These are phyloP conservation scores for Actinernus sp. DNA, from an alignment of 92 coral and sea anemone species.

Conservation along the genomic window DNA sequence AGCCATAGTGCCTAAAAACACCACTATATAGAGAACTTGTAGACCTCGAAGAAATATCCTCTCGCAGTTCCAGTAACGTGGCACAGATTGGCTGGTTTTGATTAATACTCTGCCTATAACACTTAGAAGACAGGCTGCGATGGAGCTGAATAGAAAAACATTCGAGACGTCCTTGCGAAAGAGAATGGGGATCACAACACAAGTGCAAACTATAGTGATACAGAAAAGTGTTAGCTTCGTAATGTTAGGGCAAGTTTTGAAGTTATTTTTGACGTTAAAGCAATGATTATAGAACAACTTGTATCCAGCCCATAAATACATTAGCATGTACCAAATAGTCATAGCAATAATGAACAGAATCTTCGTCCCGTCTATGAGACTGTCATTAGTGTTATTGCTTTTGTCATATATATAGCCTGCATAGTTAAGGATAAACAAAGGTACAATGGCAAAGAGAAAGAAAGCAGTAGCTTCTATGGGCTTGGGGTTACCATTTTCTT, in stretches of 20 bases:
- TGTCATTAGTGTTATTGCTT: neutral
- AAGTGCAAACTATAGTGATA: slow-evolving; percentile 11
- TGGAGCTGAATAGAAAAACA: slow-evolving; percentile 75
- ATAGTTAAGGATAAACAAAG: slow-evolving; percentile 83
- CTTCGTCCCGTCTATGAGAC: slow-evolving; percentile 12
- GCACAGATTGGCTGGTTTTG: slow-evolving; percentile 24
- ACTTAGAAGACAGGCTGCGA: slow-evolving; percentile 63
- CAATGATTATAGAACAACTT: slow-evolving; percentile 60
- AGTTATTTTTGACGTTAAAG: slow-evolving; percentile 9
- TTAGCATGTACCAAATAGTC: slow-evolving; percentile 57
- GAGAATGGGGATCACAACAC: slow-evolving; percentile 59
- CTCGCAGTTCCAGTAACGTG: slow-evolving; percentile 25
- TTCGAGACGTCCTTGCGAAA: slow-evolving; percentile 62
- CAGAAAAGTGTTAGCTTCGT: slow-evolving; percentile 52
- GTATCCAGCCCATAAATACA: slow-evolving; percentile 75
- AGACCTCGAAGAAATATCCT: slow-evolving; percentile 51
- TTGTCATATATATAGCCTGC: slow-evolving; percentile 68
- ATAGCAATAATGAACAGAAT: slow-evolving; percentile 47
- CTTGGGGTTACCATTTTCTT: slow-evolving; percentile 24
- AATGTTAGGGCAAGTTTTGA: slow-evolving; percentile 37
- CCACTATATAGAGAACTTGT: slow-evolving; percentile 66
- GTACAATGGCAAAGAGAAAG: slow-evolving; percentile 80
- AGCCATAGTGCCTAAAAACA: slow-evolving; percentile 57
- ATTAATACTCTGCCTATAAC: slow-evolving; percentile 61
- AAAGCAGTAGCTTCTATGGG: slow-evolving; percentile 77